A percentile compares a stretch with the other conserved stretches of the same genome.
Evolutionary conservation across 2,113 vertebrate species (phyloP).

Genomic region (Perca flavescens): DNA sequence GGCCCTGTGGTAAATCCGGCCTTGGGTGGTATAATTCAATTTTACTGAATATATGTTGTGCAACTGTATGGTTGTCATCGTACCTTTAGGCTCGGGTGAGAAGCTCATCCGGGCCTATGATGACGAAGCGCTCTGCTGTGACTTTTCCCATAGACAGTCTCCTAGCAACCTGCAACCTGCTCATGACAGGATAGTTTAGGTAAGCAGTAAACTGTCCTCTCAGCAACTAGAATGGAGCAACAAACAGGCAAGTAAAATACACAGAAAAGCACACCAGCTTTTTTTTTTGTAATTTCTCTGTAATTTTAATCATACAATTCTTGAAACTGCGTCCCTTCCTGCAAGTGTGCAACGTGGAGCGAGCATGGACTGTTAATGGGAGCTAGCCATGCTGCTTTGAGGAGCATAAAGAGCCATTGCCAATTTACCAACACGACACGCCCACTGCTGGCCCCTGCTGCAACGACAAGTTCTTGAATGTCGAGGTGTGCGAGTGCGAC

Average conservation of each 20-base stretch:
- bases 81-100: slow-evolving; percentile 85
- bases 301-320: not conserved
- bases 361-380: slow-evolving; percentile 43
- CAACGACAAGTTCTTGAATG: slow-evolving; percentile 86
- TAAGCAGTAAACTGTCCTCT: slow-evolving; percentile 52
- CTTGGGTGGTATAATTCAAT: not conserved
- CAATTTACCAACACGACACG: slow-evolving; percentile 88
- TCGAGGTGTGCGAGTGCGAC: slow-evolving; percentile 71
- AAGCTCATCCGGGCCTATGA: slow-evolving; percentile 91
- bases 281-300: not conserved
- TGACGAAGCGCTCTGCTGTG: slow-evolving; percentile 94
- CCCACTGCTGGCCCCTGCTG: slow-evolving; percentile 92
- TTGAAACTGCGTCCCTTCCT: not conserved
- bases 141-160: slow-evolving; percentile 91
- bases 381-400: slow-evolving; percentile 84
- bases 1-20: too few relatives aligned
- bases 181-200: slow-evolving; percentile 95
- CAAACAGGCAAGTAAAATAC: not conserved
- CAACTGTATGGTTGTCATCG: too few relatives aligned
- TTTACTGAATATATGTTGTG: not conserved
- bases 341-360: slow-evolving; percentile 92
- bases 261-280: not conserved
- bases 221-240: not conserved
- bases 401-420: slow-evolving; percentile 92
- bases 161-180: slow-evolving; percentile 95